Evolutionary conservation across 2,888 invertebrate genomes (phyloP).

Genomic region (Abrostola tripartita): DNA sequence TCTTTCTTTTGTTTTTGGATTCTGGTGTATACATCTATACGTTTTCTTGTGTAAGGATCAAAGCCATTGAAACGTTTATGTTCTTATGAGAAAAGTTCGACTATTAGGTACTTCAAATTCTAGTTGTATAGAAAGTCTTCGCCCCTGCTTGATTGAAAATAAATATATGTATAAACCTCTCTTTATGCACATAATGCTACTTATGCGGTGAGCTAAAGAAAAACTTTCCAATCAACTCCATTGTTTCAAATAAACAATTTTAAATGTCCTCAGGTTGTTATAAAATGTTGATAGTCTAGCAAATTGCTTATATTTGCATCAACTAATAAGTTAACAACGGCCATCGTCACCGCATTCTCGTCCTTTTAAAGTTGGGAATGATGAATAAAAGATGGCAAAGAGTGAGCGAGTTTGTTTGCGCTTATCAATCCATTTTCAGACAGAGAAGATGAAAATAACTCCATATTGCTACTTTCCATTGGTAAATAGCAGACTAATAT

Average conservation of each 20-base stretch:
- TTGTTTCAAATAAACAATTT: not conserved
- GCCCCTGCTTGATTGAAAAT: too few relatives aligned
- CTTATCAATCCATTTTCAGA: not conserved
- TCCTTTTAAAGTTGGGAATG: not conserved
- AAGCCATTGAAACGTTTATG: not conserved
- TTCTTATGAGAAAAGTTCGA: not conserved
- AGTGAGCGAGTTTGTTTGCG: not conserved
- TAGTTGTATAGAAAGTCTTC: too few relatives aligned
- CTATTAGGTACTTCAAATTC: too few relatives aligned
- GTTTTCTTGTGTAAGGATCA: not conserved
- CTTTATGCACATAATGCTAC: too few relatives aligned
- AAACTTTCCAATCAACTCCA: too few relatives aligned
- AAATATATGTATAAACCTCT: too few relatives aligned
- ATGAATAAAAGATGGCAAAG: conserved; percentile 1
- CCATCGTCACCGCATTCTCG: not conserved
- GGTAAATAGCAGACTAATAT: too few relatives aligned
- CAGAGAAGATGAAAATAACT: not conserved
- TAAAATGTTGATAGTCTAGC: not conserved
- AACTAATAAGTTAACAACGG: not conserved
- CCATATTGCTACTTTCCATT: too few relatives aligned
- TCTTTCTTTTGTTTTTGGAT: not conserved
- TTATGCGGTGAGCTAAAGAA: too few relatives aligned
- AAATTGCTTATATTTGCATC: not conserved
- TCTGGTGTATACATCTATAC: not conserved
- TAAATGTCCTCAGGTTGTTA: not conserved